Conservation (phyloP, 2,113 vertebrate species). For the Grammatotria lemairii region DNA sequence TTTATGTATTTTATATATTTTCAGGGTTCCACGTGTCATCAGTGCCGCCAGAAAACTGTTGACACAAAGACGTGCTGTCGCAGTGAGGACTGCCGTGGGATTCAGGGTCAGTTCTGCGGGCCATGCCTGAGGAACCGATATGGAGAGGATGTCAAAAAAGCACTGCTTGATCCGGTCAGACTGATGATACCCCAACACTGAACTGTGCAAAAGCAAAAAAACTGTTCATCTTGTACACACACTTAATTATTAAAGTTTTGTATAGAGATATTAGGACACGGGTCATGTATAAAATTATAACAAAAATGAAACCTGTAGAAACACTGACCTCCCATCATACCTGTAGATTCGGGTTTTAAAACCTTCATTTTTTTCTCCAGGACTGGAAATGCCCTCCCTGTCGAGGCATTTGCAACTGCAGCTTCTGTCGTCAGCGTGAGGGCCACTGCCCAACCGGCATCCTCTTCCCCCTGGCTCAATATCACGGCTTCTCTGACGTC, state of each 20-base stretch:
- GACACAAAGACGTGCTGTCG: conserved; percentile 77
- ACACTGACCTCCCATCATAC: not conserved
- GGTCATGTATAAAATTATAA: not conserved
- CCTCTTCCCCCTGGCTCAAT: conserved; percentile 70
- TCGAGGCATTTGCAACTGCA: conserved; percentile 76
- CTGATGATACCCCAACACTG: not conserved
- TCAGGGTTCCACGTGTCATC: conserved; percentile 75
- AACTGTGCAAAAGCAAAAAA: not conserved
- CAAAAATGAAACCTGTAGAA: not conserved
- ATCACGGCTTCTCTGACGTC: conserved; percentile 73
- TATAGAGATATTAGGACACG: not conserved
- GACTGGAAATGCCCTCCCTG: conserved; percentile 73
- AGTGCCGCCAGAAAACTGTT: conserved; percentile 74
- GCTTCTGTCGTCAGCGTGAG: conserved; percentile 72
- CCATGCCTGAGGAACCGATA: conserved; percentile 76
- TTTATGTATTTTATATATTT: not conserved
- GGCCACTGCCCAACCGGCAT: conserved; percentile 74
- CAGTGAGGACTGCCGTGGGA: conserved; percentile 63
- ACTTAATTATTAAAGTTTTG: not conserved
- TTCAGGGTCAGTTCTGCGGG: conserved; percentile 76
- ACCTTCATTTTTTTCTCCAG: conserved; percentile 15
- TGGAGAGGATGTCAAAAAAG: conserved; percentile 70
- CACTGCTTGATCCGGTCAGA: conserved; percentile 70
- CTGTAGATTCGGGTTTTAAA: accelerated
- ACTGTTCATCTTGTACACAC: not conserved